These are phyloP conservation scores for Andrena haemorrhoa DNA, from an alignment of 2,888 invertebrate species.

Conservation along the genomic window DNA sequence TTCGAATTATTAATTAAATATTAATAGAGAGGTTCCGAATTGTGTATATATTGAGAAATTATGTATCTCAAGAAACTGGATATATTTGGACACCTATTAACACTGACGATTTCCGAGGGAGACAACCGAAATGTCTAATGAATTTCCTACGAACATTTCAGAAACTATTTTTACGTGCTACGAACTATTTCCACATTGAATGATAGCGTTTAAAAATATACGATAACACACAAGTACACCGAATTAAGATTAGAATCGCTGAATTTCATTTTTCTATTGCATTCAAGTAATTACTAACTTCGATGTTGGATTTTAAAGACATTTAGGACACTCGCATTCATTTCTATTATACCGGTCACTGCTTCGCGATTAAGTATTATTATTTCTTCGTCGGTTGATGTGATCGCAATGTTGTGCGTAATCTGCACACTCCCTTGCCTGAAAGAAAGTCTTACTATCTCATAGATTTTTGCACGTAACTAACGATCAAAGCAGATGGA, in stretches of 20 bases:
- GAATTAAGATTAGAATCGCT: background rate
- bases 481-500: constrained; percentile 21
- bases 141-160: background rate
- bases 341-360: constrained; percentile 22
- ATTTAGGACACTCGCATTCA: constrained; percentile 8
- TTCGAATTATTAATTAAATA: constrained; percentile 14
- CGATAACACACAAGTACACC: constrained; percentile 11
- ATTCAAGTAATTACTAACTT: background rate
- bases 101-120: background rate
- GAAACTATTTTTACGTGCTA: constrained; percentile 9
- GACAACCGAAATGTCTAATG: background rate
- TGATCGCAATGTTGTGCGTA: constrained; percentile 10
- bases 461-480: constrained; percentile 35
- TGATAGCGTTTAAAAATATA: constrained; percentile 1
- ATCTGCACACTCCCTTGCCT: constrained; percentile 29
- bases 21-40: background rate
- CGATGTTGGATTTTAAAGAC: constrained; percentile 1
- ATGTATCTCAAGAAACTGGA: background rate
- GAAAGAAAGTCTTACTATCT: constrained; percentile 52
- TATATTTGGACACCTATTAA: background rate
- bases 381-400: constrained; percentile 28
- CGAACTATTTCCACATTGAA: constrained; percentile 8
- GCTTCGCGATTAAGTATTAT: constrained; percentile 18
- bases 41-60: background rate
- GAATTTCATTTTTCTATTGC: background rate